A percentile compares a stretch with the other conserved stretches of the same genome.
These are phyloP conservation scores for Sakesphorus luctuosus DNA, from an alignment of 2,113 vertebrate species.

Conservation along the genomic window DNA sequence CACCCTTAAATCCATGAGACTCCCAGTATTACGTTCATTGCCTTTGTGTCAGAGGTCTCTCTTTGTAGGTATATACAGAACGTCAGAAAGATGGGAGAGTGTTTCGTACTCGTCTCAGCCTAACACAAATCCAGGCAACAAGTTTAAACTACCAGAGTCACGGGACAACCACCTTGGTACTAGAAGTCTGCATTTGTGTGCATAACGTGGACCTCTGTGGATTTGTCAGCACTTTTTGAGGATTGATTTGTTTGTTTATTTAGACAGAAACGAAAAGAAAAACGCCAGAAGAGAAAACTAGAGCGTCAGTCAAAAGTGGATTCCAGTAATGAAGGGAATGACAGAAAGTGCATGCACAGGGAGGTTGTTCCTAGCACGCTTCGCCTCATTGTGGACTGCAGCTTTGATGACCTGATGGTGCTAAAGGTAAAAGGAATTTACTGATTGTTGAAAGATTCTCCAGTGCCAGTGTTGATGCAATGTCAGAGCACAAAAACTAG, in stretches of 20 bases:
- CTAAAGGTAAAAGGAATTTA: conserved; percentile 81
- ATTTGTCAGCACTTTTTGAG: not conserved
- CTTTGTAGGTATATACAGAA: not conserved
- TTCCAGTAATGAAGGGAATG: conserved; percentile 58
- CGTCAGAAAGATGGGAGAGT: not conserved
- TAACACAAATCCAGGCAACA: not conserved
- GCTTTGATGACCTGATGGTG: conserved; percentile 92
- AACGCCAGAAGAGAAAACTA: conserved; percentile 88
- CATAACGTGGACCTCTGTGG: not conserved
- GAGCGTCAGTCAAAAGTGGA: conserved; percentile 79
- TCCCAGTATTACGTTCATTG: not conserved
- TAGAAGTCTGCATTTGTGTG: not conserved
- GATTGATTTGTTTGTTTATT: not conserved
- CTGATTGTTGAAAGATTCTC: not conserved
- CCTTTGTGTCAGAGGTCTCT: not conserved
- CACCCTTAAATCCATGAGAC: not conserved
- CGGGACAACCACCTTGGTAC: not conserved
- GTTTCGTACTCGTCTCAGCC: not conserved
- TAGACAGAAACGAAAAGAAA: conserved; percentile 93
- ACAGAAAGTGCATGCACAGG: conserved; percentile 80
- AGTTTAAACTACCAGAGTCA: not conserved
- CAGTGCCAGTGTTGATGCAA: not conserved
- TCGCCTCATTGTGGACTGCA: conserved; percentile 92
- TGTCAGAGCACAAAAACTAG: not conserved
- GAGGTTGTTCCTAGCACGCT: conserved; percentile 81